A percentile compares a stretch with the other conserved stretches of the same genome.
These are phyloP conservation scores for Plestiodon gilberti DNA, from an alignment of 2,113 vertebrate species.

Conservation along the genomic window DNA sequence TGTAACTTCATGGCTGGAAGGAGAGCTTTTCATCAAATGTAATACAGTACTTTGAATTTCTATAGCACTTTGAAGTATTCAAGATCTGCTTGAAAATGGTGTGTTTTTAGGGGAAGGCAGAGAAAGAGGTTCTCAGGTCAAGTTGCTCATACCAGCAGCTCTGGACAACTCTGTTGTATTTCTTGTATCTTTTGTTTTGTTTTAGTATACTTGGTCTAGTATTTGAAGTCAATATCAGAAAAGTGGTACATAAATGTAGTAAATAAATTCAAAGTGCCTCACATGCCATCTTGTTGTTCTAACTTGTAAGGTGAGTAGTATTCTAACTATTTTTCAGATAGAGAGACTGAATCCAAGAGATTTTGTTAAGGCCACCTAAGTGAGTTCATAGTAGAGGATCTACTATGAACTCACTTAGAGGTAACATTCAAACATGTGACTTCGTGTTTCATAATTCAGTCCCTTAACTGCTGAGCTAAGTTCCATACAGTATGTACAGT, in stretches of 20 bases:
- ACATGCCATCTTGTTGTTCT: not conserved
- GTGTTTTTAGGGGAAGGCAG: too few species aligned
- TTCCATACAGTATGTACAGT: not conserved
- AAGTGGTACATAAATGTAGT: too few species aligned
- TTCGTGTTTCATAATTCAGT: not conserved
- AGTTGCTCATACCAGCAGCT: too few species aligned
- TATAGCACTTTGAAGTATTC: not conserved
- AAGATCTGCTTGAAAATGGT: not conserved
- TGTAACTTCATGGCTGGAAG: too few species aligned
- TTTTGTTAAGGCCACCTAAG: not conserved
- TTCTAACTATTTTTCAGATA: not conserved
- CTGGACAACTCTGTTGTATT: too few species aligned
- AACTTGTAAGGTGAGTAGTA: not conserved
- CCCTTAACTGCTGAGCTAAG: not conserved
- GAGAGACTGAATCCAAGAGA: not conserved
- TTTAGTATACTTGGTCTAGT: too few species aligned
- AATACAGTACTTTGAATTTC: not conserved
- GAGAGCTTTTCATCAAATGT: not conserved
- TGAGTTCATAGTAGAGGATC: not conserved
- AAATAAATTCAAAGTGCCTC: not conserved
- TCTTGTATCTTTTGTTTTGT: too few species aligned
- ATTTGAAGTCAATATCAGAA: too few species aligned
- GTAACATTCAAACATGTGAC: not conserved
- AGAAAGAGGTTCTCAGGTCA: too few species aligned
- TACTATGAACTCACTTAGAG: too few species aligned